Conservation (phyloP, 2,113 vertebrate genomes). For the Cynopterus brachyotis region DNA sequence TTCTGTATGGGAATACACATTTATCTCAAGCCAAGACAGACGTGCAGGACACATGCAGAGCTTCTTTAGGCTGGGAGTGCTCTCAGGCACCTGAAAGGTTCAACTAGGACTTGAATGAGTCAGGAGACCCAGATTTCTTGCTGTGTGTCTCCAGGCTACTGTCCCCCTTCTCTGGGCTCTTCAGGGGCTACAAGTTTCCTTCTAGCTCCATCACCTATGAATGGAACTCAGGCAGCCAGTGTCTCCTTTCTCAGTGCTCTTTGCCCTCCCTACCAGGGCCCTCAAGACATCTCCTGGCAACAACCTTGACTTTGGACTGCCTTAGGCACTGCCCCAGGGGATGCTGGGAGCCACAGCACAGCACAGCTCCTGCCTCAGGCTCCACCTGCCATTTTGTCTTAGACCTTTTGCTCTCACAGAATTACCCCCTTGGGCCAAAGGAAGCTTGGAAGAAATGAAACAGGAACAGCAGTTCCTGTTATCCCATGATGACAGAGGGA, state of each 20-base stretch:
- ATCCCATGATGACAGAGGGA: background rate
- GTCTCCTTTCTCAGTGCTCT: background rate
- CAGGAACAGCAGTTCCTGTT: background rate
- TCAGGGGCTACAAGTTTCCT: background rate
- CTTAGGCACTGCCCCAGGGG: constrained; percentile 42
- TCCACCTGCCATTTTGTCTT: constrained; percentile 41
- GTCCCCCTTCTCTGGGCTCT: background rate
- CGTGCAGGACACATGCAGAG: background rate
- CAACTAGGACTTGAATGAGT: background rate
- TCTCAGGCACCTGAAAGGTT: background rate
- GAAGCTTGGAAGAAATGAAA: background rate
- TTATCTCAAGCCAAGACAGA: background rate
- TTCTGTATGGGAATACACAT: background rate
- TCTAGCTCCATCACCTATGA: background rate
- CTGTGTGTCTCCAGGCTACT: background rate
- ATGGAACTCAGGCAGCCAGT: background rate
- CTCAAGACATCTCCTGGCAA: background rate
- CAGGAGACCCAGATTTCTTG: background rate
- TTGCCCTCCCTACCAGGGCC: background rate
- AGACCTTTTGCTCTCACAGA: constrained; percentile 35
- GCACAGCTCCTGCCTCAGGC: background rate
- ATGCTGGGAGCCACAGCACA: background rate
- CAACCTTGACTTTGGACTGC: constrained; percentile 49
- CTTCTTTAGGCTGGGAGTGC: background rate
- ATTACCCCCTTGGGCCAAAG: background rate